A percentile compares a stretch with the other conserved stretches of the same genome.
These are phyloP conservation scores for Rhombomys opimus DNA, from an alignment of 2,113 vertebrate genomes.

Conservation along the genomic window DNA sequence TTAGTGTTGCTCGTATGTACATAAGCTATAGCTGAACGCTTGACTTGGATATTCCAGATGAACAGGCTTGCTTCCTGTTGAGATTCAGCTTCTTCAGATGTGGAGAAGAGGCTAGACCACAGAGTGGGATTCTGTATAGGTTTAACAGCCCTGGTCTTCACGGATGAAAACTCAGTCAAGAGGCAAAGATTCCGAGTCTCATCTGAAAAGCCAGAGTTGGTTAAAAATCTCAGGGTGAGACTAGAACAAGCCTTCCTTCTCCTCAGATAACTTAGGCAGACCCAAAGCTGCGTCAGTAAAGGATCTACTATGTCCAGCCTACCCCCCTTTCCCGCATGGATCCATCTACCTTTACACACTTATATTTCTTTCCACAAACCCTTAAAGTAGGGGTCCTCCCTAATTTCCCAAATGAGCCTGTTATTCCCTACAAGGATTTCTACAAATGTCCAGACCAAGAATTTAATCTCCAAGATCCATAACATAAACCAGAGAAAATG, in stretches of 20 bases:
- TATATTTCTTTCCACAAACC: not conserved
- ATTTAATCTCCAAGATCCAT: not conserved
- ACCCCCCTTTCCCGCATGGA: too few species aligned
- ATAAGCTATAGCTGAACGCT: not conserved
- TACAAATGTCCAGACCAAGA: not conserved
- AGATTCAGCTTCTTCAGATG: not conserved
- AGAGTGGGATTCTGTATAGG: not conserved
- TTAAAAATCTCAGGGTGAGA: not conserved
- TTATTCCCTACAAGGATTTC: not conserved
- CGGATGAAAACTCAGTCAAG: not conserved
- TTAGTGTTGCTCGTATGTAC: too few species aligned
- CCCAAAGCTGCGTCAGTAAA: too few species aligned
- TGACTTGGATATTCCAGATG: not conserved
- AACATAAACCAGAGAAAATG: not conserved
- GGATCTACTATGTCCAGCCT: not conserved
- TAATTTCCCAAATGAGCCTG: not conserved
- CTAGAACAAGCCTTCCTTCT: not conserved
- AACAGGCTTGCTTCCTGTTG: not conserved
- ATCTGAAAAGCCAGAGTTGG: not conserved
- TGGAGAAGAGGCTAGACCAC: not conserved
- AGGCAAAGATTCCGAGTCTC: fast-evolving
- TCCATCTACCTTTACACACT: not conserved
- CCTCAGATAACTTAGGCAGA: not conserved
- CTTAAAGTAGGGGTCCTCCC: not conserved
- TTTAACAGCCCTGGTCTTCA: not conserved